Percentiles rank a stretch among this genome's conserved stretches.
Conservation (phyloP, 2,797 vertebrate species). For the Xerus rutilus region DNA sequence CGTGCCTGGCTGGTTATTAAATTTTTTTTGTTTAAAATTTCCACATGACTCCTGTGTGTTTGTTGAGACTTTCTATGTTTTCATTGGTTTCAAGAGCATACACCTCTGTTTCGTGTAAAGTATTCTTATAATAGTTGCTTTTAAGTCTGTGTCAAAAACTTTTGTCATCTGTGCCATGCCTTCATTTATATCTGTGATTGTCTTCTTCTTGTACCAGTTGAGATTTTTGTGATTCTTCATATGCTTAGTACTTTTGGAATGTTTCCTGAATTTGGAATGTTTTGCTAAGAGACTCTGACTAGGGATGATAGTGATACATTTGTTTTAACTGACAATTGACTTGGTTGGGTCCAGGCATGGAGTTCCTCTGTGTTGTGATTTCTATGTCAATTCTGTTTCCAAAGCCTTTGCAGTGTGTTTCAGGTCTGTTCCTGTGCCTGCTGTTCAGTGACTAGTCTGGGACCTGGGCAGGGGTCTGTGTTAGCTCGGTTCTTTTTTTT, state of each 20-base stretch:
- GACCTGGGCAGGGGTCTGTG: background rate
- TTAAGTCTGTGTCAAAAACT: background rate
- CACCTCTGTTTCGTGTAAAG: background rate
- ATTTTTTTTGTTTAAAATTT: constrained; percentile 57
- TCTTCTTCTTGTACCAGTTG: background rate
- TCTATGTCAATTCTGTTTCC: background rate
- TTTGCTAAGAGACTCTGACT: background rate
- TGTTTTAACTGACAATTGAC: background rate
- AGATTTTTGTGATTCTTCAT: constrained; percentile 9
- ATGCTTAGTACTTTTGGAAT: background rate
- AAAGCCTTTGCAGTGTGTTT: background rate
- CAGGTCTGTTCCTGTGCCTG: background rate
- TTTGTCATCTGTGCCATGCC: background rate
- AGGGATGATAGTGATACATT: background rate
- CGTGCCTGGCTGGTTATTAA: background rate
- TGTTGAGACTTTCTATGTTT: background rate
- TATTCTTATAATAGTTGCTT: constrained; percentile 10
- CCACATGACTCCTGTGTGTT: background rate
- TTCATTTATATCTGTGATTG: background rate
- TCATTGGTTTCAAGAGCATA: background rate
- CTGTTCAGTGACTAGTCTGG: background rate
- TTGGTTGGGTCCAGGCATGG: background rate
- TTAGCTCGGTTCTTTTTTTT: background rate
- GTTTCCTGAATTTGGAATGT: background rate
- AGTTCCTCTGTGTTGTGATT: background rate